Evolutionary conservation across 2,797 vertebrate species (phyloP).

Genomic region (Caiman crocodilus): DNA sequence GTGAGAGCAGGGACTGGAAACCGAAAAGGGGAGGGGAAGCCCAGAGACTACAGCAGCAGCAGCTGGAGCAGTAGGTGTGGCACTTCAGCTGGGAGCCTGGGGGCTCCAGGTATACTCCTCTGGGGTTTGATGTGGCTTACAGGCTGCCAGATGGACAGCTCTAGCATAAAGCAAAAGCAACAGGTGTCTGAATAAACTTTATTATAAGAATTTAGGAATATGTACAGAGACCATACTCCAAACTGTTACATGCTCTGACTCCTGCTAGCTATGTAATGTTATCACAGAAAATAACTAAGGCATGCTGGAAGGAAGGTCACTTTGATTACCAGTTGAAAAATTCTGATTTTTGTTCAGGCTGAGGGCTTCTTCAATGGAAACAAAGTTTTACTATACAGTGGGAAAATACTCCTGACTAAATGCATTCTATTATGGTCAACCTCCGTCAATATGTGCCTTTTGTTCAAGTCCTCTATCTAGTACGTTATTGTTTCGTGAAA

Average conservation of each 20-base stretch:
- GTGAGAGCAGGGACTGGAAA: too few relatives aligned
- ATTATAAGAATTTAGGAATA: neutral
- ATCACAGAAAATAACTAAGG: neutral
- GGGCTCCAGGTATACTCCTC: too few relatives aligned
- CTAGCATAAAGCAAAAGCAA: neutral
- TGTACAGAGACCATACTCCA: neutral
- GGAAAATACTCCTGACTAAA: neutral
- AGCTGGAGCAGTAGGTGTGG: too few relatives aligned
- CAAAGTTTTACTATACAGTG: neutral
- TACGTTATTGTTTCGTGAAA: neutral
- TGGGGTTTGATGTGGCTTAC: too few relatives aligned
- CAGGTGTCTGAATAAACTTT: neutral
- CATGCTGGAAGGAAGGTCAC: neutral
- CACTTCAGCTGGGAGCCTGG: too few relatives aligned
- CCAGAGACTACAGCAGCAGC: too few relatives aligned
- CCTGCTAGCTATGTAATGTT: neutral
- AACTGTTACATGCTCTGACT: neutral
- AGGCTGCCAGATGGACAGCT: too few relatives aligned
- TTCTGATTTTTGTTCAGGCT: fast-evolving
- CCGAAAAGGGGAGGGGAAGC: too few relatives aligned
- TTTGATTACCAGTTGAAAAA: neutral
- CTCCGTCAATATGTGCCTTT: neutral
- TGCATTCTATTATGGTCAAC: neutral
- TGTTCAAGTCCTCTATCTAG: neutral
- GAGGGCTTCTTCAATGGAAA: neutral